phyloP scores from a whole-genome alignment of 2,888 invertebrate species.

The Plemyria rubiginata region DNA sequence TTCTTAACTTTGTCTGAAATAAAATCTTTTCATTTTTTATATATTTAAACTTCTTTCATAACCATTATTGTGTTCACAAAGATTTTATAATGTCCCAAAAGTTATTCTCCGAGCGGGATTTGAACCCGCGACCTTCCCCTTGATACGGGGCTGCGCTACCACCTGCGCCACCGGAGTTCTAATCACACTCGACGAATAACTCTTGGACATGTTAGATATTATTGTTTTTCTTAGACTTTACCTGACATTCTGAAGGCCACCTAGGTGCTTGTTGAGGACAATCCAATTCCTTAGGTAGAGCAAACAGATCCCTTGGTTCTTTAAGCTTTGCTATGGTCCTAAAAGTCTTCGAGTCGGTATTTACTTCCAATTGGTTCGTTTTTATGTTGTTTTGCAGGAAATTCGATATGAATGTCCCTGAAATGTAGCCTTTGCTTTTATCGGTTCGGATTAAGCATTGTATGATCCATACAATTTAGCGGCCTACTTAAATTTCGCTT shows the following conservation, averaged over 20 bases:
- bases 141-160: too few relatives aligned
- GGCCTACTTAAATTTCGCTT: slow-evolving; percentile 29
- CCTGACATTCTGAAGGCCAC: slow-evolving; percentile 96
- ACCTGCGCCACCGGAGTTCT: too few relatives aligned
- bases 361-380: slow-evolving; percentile 88
- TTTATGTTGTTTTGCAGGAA: slow-evolving; percentile 87
- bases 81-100: too few relatives aligned
- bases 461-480: slow-evolving; percentile 19
- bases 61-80: too few relatives aligned
- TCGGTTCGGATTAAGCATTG: slow-evolving; percentile 14
- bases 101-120: too few relatives aligned
- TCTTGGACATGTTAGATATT: too few relatives aligned
- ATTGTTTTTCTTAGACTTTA: slow-evolving; percentile 60
- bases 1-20: neutral
- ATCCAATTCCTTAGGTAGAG: slow-evolving; percentile 88
- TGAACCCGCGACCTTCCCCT: too few relatives aligned
- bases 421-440: slow-evolving; percentile 26
- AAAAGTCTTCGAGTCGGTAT: slow-evolving; percentile 87
- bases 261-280: slow-evolving; percentile 91
- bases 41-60: too few relatives aligned
- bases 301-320: slow-evolving; percentile 90
- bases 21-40: too few relatives aligned
- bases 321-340: slow-evolving; percentile 87
- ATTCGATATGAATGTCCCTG: slow-evolving; percentile 86
- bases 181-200: too few relatives aligned